These are phyloP conservation scores for Agrotis ipsilon DNA, from an alignment of 2,888 invertebrate genomes.

Conservation along the genomic window DNA sequence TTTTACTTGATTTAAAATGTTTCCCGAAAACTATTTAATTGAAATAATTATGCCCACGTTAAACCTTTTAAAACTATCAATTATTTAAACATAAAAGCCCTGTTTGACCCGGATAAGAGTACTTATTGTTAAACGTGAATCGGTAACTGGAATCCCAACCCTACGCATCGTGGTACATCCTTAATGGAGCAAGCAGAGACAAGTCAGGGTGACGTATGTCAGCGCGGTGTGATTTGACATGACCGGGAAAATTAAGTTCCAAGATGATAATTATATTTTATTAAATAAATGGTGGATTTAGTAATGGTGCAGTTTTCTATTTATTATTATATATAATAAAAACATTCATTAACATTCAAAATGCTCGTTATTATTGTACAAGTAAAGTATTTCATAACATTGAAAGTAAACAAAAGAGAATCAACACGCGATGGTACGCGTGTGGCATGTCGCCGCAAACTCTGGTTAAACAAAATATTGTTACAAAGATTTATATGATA, in stretches of 20 bases:
- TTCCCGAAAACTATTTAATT: conserved; percentile 1
- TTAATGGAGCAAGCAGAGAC: no score
- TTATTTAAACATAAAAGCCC: neutral
- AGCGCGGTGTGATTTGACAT: no score
- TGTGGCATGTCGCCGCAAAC: conserved; percentile 29
- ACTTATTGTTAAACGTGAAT: no score
- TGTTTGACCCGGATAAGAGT: conserved; percentile 5
- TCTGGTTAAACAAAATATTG: conserved; percentile 18
- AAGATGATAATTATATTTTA: no score
- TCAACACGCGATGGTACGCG: conserved; percentile 41
- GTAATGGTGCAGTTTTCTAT: no score
- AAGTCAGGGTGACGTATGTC: no score
- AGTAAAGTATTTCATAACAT: conserved; percentile 42
- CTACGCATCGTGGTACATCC: no score
- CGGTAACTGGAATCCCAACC: no score
- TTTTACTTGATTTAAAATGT: neutral
- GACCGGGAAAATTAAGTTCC: no score
- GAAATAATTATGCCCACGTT: neutral
- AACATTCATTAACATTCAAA: conserved; percentile 19
- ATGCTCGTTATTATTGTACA: conserved; percentile 20
- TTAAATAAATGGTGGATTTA: no score
- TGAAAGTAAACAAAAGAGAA: conserved; percentile 33
- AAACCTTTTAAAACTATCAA: neutral
- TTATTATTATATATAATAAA: no score
- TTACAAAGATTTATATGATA: neutral